phyloP scores from a whole-genome alignment of 2,888 invertebrate species.

The Papilio elwesi region DNA sequence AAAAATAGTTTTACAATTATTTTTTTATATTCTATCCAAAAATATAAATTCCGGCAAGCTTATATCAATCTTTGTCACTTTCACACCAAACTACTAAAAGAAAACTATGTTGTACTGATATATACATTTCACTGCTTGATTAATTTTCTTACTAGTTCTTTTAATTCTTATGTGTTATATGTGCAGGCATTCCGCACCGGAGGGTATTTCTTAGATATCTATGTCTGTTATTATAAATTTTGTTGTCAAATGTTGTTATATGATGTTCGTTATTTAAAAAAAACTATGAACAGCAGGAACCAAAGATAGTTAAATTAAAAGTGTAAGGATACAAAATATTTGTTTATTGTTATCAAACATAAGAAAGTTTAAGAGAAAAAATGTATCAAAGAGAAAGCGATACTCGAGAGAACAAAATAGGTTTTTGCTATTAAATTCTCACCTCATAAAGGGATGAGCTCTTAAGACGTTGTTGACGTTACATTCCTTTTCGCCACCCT shows the following conservation, averaged over 20 bases:
- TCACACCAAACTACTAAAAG: too few species aligned
- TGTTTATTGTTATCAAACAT: constrained; percentile 26
- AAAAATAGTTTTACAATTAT: background rate
- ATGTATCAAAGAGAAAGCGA: constrained; percentile 52
- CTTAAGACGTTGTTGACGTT: constrained; percentile 70
- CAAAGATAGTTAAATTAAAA: constrained; percentile 10
- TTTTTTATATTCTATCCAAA: background rate
- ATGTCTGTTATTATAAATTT: too few species aligned
- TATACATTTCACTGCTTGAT: too few species aligned
- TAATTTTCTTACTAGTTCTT: too few species aligned
- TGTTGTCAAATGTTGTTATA: too few species aligned
- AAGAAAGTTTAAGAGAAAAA: constrained; percentile 25
- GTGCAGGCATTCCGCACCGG: too few species aligned
- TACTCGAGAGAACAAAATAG: constrained; percentile 55
- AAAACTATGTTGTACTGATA: too few species aligned
- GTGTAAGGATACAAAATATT: constrained; percentile 7
- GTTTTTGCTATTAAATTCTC: constrained; percentile 24
- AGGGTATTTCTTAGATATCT: too few species aligned
- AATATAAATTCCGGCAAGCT: background rate
- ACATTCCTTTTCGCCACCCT: constrained; percentile 65
- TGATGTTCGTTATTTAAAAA: background rate
- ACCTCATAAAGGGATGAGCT: constrained; percentile 56
- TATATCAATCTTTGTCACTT: too few species aligned
- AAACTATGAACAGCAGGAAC: background rate
- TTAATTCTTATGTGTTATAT: too few species aligned